Evolutionary conservation across 2,888 invertebrate species (phyloP).

Genomic region (Agrotis exclamationis): DNA sequence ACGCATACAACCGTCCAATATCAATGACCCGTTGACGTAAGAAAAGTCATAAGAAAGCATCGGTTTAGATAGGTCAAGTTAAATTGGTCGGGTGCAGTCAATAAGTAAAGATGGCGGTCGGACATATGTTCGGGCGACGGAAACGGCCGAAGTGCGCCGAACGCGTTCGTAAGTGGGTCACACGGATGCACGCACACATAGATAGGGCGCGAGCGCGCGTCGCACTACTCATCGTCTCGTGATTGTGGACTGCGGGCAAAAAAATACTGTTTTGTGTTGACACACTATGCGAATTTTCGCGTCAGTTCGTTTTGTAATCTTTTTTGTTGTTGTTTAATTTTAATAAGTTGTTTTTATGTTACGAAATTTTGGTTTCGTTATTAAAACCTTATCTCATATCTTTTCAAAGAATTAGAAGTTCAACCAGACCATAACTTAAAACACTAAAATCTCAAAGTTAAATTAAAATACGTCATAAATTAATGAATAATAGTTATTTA

Average conservation of each 20-base stretch:
- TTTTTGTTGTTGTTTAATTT: conserved; percentile 43
- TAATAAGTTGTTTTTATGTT: conserved; percentile 20
- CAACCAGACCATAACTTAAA: too few relatives aligned
- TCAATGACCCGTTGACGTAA: conserved; percentile 49
- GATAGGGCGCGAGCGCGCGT: conserved; percentile 68
- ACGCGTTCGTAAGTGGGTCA: conserved; percentile 89
- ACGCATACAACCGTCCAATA: conserved; percentile 52
- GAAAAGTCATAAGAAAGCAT: conserved; percentile 35
- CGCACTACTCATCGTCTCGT: conserved; percentile 73
- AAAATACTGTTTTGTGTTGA: conserved; percentile 78
- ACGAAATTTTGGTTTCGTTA: conserved; percentile 27
- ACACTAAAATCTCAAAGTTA: conserved; percentile 3
- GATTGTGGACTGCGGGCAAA: conserved; percentile 75
- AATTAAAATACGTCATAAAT: conserved; percentile 15
- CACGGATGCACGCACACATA: conserved; percentile 85
- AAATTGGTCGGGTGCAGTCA: conserved; percentile 71
- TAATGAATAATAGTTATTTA: conserved; percentile 59
- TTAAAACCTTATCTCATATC: conserved; percentile 1
- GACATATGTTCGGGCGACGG: conserved; percentile 85
- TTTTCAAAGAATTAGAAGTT: not conserved
- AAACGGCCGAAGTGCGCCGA: conserved; percentile 84
- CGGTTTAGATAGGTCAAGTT: conserved; percentile 72
- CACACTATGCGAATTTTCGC: conserved; percentile 81
- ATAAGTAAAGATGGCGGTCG: conserved; percentile 82
- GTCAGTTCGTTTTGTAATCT: conserved; percentile 48